Evolutionary conservation across 2,888 invertebrate species (phyloP).

Genomic region (Chymomyza caudatula): DNA sequence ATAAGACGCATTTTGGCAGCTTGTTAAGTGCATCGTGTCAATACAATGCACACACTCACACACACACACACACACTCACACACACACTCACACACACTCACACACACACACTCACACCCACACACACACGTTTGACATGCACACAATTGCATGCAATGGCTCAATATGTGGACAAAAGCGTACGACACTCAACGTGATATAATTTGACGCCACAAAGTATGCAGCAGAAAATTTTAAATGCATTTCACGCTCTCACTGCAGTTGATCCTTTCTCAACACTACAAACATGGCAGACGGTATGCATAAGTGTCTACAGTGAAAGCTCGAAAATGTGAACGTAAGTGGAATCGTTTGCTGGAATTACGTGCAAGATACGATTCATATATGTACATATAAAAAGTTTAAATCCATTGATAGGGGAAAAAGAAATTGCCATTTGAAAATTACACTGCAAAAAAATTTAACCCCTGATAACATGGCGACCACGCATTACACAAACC

Average conservation of each 20-base stretch:
- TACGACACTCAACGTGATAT: slow-evolving; percentile 45
- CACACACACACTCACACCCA: neutral
- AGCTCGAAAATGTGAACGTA: too few species aligned
- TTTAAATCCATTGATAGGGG: too few species aligned
- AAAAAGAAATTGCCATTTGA: too few species aligned
- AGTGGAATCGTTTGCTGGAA: too few species aligned
- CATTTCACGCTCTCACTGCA: slow-evolving; percentile 57
- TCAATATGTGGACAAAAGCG: slow-evolving; percentile 24
- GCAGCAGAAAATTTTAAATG: slow-evolving; percentile 62
- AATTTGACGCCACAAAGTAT: slow-evolving; percentile 62
- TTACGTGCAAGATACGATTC: too few species aligned
- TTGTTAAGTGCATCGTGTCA: neutral
- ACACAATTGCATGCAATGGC: neutral
- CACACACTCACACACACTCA: neutral
- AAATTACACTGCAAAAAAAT: too few species aligned
- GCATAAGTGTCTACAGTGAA: neutral
- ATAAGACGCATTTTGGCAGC: neutral
- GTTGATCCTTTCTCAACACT: slow-evolving; percentile 36
- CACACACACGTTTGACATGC: neutral
- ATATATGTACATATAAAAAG: too few species aligned
- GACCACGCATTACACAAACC: too few species aligned
- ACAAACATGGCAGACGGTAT: neutral
- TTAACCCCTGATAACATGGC: too few species aligned
- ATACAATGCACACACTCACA: neutral
- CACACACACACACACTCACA: slow-evolving; percentile 6